Evolutionary conservation across 1,140 invertebrate species (phyloP).

Genomic region (Leptoteleia sp.): DNA sequence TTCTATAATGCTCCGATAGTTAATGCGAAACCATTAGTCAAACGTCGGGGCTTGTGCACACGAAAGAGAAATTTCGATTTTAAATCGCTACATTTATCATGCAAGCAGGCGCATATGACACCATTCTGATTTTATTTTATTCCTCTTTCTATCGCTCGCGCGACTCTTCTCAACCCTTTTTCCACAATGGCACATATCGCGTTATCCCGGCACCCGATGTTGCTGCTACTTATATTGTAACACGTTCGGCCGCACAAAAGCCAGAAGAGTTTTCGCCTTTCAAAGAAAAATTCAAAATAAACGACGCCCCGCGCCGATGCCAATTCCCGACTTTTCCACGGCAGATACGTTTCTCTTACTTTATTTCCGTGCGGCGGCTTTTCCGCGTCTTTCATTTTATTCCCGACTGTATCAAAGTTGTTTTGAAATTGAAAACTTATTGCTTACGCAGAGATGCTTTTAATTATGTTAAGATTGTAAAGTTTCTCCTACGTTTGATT

Average conservation of each 20-base stretch:
- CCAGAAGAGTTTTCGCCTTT: constrained; percentile 56
- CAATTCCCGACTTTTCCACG: constrained; percentile 27
- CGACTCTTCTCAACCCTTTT: constrained; percentile 72
- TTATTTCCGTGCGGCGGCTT: constrained; percentile 19
- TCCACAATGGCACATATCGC: constrained; percentile 67
- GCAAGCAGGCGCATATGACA: constrained; percentile 82
- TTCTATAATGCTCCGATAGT: constrained; percentile 81
- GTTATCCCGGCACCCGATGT: constrained; percentile 57
- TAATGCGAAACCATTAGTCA: constrained; percentile 81
- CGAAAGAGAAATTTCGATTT: constrained; percentile 82
- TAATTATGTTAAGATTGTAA: no score
- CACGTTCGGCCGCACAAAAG: constrained; percentile 66
- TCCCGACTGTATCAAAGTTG: constrained; percentile 5
- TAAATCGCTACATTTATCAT: constrained; percentile 82
- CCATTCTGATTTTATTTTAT: constrained; percentile 81
- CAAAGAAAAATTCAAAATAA: constrained; percentile 58
- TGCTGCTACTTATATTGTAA: constrained; percentile 68
- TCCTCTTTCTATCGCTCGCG: constrained; percentile 70
- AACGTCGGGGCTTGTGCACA: constrained; percentile 79
- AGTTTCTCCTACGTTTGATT: no score
- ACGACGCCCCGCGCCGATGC: constrained; percentile 17
- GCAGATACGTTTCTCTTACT: constrained; percentile 21
- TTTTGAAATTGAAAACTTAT: constrained; percentile 23
- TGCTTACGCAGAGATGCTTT: background rate
- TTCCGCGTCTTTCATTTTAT: constrained; percentile 5